phyloP scores from a whole-genome alignment of 2,888 invertebrate species.

The Dasypogon diadema region DNA sequence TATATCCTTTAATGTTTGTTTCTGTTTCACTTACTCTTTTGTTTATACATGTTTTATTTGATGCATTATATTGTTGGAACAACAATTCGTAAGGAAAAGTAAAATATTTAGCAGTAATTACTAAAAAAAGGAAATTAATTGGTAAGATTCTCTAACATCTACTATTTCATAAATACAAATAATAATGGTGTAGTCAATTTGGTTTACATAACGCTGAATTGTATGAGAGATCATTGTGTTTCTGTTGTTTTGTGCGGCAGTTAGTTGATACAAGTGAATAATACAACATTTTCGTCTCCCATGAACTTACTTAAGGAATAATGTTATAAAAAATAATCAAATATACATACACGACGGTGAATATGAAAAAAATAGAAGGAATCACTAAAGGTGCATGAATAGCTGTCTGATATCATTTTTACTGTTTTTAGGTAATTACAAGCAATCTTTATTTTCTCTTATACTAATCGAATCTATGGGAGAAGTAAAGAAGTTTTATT shows the following conservation, averaged over 20 bases:
- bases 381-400: neutral
- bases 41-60: slow-evolving; percentile 39
- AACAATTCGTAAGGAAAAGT: slow-evolving; percentile 39
- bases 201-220: no score
- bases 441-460: no score
- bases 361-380: slow-evolving; percentile 14
- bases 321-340: neutral
- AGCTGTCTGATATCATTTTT: no score
- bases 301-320: neutral
- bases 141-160: slow-evolving; percentile 26
- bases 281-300: neutral
- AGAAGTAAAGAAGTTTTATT: no score
- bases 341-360: slow-evolving; percentile 42
- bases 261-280: neutral
- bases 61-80: slow-evolving; percentile 51
- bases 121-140: slow-evolving; percentile 19
- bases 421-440: no score
- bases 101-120: slow-evolving; percentile 17
- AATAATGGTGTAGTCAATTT: neutral
- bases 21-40: slow-evolving; percentile 43
- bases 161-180: slow-evolving; percentile 13
- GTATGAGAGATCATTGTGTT: neutral
- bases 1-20: slow-evolving; percentile 44
- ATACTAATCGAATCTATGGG: no score
- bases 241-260: slow-evolving; percentile 25